Evolutionary conservation across 1,140 invertebrate species (phyloP), one percentile per base, ranked within the genome.

Genomic region (Venturia canescens): DNA sequence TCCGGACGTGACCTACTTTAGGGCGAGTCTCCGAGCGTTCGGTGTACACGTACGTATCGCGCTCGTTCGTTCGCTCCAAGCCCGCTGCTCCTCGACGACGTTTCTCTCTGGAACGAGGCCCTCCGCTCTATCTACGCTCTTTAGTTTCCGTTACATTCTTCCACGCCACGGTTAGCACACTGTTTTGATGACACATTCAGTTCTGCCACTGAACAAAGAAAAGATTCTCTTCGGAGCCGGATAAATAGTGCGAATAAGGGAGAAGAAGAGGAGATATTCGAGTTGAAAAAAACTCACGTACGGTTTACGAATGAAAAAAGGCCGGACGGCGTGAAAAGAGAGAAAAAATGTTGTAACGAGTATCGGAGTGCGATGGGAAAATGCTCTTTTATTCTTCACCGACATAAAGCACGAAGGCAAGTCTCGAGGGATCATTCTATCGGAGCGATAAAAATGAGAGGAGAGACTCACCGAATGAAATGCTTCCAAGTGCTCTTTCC

Each of bases 1-100:
- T 21, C 50, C 50, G 50, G 50, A 53, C 50, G 50, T 53, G 50
- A 21, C 50, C 50, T 53, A 53, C 50, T 53, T 53, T 53, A 53
- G 18, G 50, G n/a, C 16, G 50, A 53, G 50, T 53, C 6, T 53
- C 4, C n/a, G 50, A 53, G n/a, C 1, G 50, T 18, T 53, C 16
- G 50, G 50, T 53, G 50, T 53, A 9, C 13, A 53, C n/a, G 50
- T 21, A 53, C n/a, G 18, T 53, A 53, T 53, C 11, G 50, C n/a
- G 50, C 50, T 53, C n/a, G 50, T 53, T 53, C n/a, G 50, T 21
- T 53, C 50, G 18, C 50, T 50, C n/a, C 50, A 53, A n/a, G 16
- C 50, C 50, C n/a, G 50, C 50, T 21, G n/a, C 50, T 53, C 50
- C 50, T 53, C 50, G 11, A 53, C 50, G 50, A 18, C 50, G n/a